These are phyloP conservation scores for Astropecten irregularis DNA, from an alignment of 53 echinoderm and acorn worm genomes.

Conservation along the genomic window DNA sequence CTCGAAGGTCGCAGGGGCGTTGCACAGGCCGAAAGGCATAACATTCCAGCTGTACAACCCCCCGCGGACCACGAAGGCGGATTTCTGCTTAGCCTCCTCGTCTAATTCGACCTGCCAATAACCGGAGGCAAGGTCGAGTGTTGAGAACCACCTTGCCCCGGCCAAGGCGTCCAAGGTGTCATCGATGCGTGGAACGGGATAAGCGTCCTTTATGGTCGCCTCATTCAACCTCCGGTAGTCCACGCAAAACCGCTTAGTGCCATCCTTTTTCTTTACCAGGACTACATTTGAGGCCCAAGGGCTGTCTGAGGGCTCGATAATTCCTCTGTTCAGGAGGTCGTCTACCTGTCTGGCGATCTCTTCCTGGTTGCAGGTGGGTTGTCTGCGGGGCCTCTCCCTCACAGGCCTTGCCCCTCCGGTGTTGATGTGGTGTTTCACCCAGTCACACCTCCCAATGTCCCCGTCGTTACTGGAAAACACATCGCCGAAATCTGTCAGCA, in stretches of 20 bases:
- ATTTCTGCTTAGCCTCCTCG: constrained; percentile 56
- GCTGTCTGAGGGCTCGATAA: constrained; percentile 60
- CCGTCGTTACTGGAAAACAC: constrained; percentile 50
- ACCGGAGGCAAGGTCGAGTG: constrained; percentile 45
- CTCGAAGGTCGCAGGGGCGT: constrained; percentile 57
- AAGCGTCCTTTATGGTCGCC: constrained; percentile 62
- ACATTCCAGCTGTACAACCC: constrained; percentile 56
- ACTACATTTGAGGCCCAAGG: constrained; percentile 64
- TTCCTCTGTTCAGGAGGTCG: neutral
- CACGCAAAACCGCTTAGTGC: constrained; percentile 58
- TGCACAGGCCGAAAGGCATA: constrained; percentile 61
- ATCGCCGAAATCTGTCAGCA: constrained; percentile 50
- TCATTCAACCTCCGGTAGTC: constrained; percentile 58
- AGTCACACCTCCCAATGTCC: constrained; percentile 43
- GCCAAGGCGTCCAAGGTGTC: constrained; percentile 57
- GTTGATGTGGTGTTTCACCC: constrained; percentile 54
- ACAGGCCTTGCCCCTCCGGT: constrained; percentile 42
- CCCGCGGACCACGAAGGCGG: constrained; percentile 58
- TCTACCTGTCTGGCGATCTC: constrained; percentile 58
- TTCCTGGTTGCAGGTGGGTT: constrained; percentile 36
- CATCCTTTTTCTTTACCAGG: constrained; percentile 60
- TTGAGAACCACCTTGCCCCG: constrained; percentile 68
- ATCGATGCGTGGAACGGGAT: constrained; percentile 60
- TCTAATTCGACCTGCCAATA: constrained; percentile 66
- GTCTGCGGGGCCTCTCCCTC: constrained; percentile 30